A percentile compares a stretch with the other conserved stretches of the same genome.
Conservation (phyloP, 2,888 invertebrate species). For the Beris chalybata region DNA sequence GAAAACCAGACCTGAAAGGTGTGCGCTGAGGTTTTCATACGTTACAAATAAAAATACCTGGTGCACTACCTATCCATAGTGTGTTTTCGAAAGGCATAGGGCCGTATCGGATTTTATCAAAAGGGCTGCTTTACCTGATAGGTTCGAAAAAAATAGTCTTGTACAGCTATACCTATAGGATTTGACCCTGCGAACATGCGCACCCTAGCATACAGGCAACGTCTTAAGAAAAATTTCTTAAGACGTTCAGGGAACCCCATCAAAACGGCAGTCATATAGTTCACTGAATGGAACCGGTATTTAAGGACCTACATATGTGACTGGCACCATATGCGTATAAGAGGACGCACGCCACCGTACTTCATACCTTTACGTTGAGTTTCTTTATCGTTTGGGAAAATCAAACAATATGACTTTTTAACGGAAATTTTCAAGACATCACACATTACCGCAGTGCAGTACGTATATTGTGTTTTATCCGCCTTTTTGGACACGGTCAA, state of each 20-base stretch:
- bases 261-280: conserved; percentile 25
- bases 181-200: conserved; percentile 14
- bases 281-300: conserved; percentile 35
- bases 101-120: conserved; percentile 7
- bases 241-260: conserved; percentile 33
- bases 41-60: conserved; percentile 2
- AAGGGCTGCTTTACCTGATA: conserved; percentile 9
- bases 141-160: not conserved
- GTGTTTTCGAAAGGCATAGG: conserved; percentile 2
- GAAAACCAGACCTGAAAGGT: conserved; percentile 1
- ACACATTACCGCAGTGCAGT: not conserved
- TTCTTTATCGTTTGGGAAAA: conserved; percentile 36
- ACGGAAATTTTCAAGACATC: conserved; percentile 37
- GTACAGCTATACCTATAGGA: conserved; percentile 6
- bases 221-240: conserved; percentile 34
- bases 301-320: conserved; percentile 24
- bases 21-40: not conserved
- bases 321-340: conserved; percentile 17
- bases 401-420: conserved; percentile 37
- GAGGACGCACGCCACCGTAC: conserved; percentile 27
- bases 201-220: conserved; percentile 23
- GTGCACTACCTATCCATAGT: not conserved
- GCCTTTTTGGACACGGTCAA: conserved; percentile 31
- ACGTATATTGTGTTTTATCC: not conserved
- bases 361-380: conserved; percentile 12